Conservation (phyloP, 1,140 invertebrate genomes). For the Dreissena rostriformis region DNA sequence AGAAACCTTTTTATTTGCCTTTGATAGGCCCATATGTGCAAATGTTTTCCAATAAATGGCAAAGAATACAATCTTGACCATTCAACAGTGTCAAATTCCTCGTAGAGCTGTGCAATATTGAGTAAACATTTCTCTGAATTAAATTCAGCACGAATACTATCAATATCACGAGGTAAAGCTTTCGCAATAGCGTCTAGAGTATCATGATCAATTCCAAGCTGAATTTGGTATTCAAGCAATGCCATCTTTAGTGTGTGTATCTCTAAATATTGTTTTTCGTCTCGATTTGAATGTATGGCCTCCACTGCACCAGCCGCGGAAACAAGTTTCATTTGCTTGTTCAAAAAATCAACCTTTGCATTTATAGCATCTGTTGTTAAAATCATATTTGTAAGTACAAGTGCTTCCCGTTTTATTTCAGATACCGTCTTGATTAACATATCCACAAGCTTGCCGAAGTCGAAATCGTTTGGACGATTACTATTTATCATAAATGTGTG, state of each 20-base stretch:
- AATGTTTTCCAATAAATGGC: too few species aligned
- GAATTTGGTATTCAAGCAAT: neutral
- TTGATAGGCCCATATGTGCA: too few species aligned
- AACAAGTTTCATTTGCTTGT: neutral
- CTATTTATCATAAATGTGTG: too few species aligned
- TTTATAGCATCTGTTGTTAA: neutral
- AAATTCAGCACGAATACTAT: too few species aligned
- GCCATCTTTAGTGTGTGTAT: neutral
- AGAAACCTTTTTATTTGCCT: too few species aligned
- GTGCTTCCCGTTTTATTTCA: neutral
- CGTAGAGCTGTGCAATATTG: too few species aligned
- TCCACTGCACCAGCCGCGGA: neutral
- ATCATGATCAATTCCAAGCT: neutral
- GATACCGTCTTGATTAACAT: neutral
- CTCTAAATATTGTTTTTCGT: neutral
- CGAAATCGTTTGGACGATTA: neutral
- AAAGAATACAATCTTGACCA: too few species aligned
- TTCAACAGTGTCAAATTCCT: too few species aligned
- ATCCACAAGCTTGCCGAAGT: neutral
- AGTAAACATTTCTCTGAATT: too few species aligned
- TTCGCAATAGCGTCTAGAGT: neutral
- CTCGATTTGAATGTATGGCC: neutral
- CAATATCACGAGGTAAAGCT: too few species aligned
- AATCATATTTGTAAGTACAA: neutral
- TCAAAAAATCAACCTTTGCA: neutral